Evolutionary conservation across 2,888 invertebrate species (phyloP), one percentile per base, ranked within the genome.

Genomic region (Liodrosophila aerea): DNA sequence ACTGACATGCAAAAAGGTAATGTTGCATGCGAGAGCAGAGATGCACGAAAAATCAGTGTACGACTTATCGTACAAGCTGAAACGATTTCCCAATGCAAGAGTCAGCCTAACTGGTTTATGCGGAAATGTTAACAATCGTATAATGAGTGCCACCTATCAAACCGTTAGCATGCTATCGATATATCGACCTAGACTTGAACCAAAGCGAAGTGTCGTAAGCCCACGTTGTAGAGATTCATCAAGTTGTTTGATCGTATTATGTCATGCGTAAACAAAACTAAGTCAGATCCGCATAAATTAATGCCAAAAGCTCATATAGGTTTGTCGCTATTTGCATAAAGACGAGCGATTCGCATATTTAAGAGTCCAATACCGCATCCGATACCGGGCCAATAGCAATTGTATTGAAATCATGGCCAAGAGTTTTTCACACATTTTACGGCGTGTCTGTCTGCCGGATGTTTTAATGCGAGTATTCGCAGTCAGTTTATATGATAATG

Each of bases 401-500:
- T 69, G 56, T 64, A 61, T 65, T 70, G 18, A 60, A 22, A 64
- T 62, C 61, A 76, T 47, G 65, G 66, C 31, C 58, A 61, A 71
- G 57, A 63, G 53, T 59, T 78, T 60, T 85, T 81, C 68, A 51
- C 80, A 85, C 85, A 65, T 85, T 41, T 53, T 54, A 12, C 22
- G 12, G 31, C 40, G 29, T 50, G 41, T 31, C 33, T 45, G 40
- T 15, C 34, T 46, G 66, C 66, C 74, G 74, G 76, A 80, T 73
- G 73, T 72, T 56, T 64, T 43, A 63, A 60, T 53, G 43, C 9
- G n/a, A n/a, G n/a, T n/a, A n/a, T n/a, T n/a, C n/a, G n/a, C n/a
- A n/a, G n/a, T 22, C 22, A 22, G 22, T 22, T 22, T 22, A 22
- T 13, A 36, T 30, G 40, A 39, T 51, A 54, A 56, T 59, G 27